phyloP scores from a whole-genome alignment of 1,140 invertebrate genomes.

The Halesus radiatus region DNA sequence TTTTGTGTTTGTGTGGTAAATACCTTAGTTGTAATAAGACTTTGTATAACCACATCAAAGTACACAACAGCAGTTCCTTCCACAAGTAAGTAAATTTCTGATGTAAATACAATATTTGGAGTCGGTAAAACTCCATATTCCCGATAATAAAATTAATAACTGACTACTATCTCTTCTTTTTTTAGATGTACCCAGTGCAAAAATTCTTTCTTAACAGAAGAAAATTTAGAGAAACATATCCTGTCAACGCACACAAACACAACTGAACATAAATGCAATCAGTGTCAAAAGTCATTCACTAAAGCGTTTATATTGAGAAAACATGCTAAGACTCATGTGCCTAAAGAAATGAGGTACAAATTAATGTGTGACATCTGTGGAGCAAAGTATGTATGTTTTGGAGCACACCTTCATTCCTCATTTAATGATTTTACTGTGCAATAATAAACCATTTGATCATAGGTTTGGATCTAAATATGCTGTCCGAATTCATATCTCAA shows the following conservation, averaged over 20 bases:
- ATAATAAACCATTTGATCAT: constrained; percentile 1
- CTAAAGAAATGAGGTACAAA: constrained; percentile 46
- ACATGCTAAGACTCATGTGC: constrained; percentile 48
- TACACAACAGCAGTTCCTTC: neutral
- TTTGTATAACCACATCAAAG: constrained; percentile 9
- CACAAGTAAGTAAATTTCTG: constrained; percentile 7
- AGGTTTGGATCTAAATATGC: constrained; percentile 48
- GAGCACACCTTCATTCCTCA: neutral
- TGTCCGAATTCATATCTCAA: constrained; percentile 42
- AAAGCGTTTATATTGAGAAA: constrained; percentile 35
- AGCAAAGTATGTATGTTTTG: constrained; percentile 31
- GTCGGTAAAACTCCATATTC: neutral
- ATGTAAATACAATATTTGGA: neutral
- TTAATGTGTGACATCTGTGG: constrained; percentile 49
- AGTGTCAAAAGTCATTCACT: constrained; percentile 45
- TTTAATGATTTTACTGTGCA: neutral
- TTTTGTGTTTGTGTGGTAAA: constrained; percentile 19
- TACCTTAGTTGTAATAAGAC: neutral
- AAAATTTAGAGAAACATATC: neutral
- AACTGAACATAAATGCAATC: constrained; percentile 35
- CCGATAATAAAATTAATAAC: neutral
- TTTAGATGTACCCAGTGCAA: constrained; percentile 10
- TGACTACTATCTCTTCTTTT: neutral
- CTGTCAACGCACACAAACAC: neutral
- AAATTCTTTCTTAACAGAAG: constrained; percentile 12